phyloP scores from a whole-genome alignment of 2,888 invertebrate species.

The Tenthredo notha region DNA sequence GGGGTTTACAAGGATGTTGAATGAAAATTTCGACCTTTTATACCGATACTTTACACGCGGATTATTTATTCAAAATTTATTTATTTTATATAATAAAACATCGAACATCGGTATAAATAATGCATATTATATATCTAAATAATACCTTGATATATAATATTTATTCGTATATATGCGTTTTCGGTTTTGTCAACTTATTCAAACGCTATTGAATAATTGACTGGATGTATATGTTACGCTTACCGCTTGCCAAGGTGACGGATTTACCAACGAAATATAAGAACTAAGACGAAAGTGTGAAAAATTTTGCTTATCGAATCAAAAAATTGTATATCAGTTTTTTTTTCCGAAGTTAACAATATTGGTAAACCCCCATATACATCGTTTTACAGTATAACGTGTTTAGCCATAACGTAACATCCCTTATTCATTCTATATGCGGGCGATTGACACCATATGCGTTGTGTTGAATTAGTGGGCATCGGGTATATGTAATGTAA shows the following conservation, averaged over 20 bases:
- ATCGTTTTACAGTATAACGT: neutral
- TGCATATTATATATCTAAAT: neutral
- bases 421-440: constrained; percentile 66
- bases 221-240: neutral
- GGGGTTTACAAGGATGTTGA: too few relatives aligned
- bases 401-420: constrained; percentile 16
- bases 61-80: neutral
- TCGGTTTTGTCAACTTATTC: constrained; percentile 39
- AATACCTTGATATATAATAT: neutral
- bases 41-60: too few relatives aligned
- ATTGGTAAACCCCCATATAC: constrained; percentile 51
- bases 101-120: neutral
- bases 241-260: neutral
- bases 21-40: too few relatives aligned
- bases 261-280: neutral
- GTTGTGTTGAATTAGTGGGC: constrained; percentile 66
- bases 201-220: constrained; percentile 25
- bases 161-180: constrained; percentile 41
- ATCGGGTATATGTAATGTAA: neutral
- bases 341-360: neutral
- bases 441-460: constrained; percentile 74
- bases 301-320: too few relatives aligned
- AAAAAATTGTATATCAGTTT: too few relatives aligned
- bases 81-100: neutral
- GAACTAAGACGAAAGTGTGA: neutral